A percentile compares a stretch with the other conserved stretches of the same genome.
Evolutionary conservation across 1,140 invertebrate genomes (phyloP).

Genomic region (Zophobas morio): DNA sequence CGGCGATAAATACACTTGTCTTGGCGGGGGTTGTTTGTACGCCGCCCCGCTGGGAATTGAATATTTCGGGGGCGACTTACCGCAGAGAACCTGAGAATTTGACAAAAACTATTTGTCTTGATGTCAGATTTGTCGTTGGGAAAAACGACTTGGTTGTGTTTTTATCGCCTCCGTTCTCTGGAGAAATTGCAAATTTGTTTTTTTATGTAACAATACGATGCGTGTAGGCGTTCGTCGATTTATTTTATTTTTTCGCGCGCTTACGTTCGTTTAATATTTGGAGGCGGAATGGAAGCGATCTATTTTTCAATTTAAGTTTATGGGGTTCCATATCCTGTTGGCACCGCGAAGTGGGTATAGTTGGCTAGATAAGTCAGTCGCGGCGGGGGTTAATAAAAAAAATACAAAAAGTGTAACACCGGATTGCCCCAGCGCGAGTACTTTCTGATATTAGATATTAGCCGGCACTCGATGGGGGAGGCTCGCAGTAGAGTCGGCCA

Average conservation of each 20-base stretch:
- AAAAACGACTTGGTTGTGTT: slow-evolving; percentile 22
- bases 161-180: slow-evolving; percentile 32
- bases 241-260: slow-evolving; percentile 12
- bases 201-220: slow-evolving; percentile 14
- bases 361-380: slow-evolving; percentile 31
- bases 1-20: slow-evolving; percentile 31
- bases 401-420: slow-evolving; percentile 47
- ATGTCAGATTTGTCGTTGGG: slow-evolving; percentile 36
- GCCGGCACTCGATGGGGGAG: slow-evolving; percentile 35
- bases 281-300: slow-evolving; percentile 3
- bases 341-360: slow-evolving; percentile 15
- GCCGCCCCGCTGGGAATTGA: slow-evolving; percentile 20
- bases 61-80: slow-evolving; percentile 28
- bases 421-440: slow-evolving; percentile 52
- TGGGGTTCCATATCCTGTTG: slow-evolving; percentile 35
- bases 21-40: slow-evolving; percentile 19
- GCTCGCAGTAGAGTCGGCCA: slow-evolving; percentile 4
- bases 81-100: slow-evolving; percentile 35
- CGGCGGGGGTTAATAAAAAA: slow-evolving; percentile 25
- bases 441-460: slow-evolving; percentile 61
- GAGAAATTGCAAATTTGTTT: slow-evolving; percentile 36
- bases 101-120: slow-evolving; percentile 43
- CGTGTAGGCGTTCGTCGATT: slow-evolving; percentile 17
- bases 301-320: slow-evolving; percentile 44
- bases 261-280: slow-evolving; percentile 3